These are phyloP conservation scores for Protonemura montana DNA, from an alignment of 2,888 invertebrate genomes.

Conservation along the genomic window DNA sequence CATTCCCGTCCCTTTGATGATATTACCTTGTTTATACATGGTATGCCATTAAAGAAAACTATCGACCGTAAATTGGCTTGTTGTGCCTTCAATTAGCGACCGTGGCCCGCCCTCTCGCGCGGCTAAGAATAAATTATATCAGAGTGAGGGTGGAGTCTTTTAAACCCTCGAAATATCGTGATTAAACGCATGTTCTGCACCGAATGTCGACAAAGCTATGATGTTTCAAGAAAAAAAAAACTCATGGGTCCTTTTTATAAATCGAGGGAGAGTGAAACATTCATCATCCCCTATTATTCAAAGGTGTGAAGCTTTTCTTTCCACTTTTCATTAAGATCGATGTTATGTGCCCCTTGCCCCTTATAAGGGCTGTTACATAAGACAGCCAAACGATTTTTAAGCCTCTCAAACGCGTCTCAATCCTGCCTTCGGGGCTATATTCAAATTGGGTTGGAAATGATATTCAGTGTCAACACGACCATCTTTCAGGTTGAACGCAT, in stretches of 20 bases:
- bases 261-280: conserved; percentile 31
- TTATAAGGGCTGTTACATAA: not conserved
- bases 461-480: no score
- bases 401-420: not conserved
- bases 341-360: not conserved
- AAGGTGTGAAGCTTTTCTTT: conserved; percentile 28
- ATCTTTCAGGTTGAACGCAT: no score
- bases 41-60: not conserved
- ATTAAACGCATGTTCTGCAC: conserved; percentile 22
- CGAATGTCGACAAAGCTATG: not conserved
- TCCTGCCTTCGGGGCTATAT: not conserved
- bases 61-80: conserved; percentile 29
- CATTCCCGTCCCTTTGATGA: not conserved
- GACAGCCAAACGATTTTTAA: not conserved
- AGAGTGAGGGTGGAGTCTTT: conserved; percentile 31
- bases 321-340: conserved; percentile 24
- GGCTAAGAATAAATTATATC: not conserved
- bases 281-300: conserved; percentile 2
- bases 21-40: not conserved
- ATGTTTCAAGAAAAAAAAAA: not conserved
- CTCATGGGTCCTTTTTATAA: not conserved
- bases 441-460: not conserved
- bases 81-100: conserved; percentile 16
- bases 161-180: conserved; percentile 30
- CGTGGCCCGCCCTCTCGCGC: conserved; percentile 2